These are phyloP conservation scores for Sialia sialis DNA, from an alignment of 2,113 vertebrate genomes.

Conservation along the genomic window DNA sequence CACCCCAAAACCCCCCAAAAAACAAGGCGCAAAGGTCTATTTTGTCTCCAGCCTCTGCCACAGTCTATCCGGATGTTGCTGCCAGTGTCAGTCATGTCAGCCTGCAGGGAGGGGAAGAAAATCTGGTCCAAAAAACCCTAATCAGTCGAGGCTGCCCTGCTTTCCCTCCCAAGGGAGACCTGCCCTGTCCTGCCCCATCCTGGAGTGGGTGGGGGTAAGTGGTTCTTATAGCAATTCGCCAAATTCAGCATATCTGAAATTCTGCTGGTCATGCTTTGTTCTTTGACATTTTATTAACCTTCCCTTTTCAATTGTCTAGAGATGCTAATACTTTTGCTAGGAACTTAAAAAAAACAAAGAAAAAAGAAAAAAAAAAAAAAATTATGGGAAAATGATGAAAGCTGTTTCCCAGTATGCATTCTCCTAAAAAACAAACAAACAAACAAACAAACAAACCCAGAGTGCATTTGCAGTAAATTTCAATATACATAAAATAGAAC, in stretches of 20 bases:
- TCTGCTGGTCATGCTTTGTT: background rate
- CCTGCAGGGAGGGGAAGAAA: rapidly evolving
- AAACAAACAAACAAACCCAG: background rate
- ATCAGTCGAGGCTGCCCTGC: background rate
- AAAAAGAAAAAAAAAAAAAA: too few relatives aligned
- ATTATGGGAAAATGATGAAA: background rate
- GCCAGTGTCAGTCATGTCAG: rapidly evolving
- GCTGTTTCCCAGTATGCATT: background rate
- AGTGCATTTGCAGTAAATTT: background rate
- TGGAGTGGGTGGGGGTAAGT: rapidly evolving
- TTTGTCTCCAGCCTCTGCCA: background rate
- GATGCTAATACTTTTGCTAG: background rate
- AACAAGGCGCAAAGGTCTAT: background rate
- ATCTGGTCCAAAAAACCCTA: rapidly evolving
- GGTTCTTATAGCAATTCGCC: background rate
- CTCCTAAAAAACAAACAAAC: background rate
- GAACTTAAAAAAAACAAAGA: background rate
- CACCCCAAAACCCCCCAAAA: too few relatives aligned
- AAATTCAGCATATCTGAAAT: background rate
- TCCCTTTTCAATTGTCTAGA: background rate
- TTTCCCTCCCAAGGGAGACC: background rate
- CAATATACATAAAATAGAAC: background rate
- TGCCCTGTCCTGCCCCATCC: background rate
- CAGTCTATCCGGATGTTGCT: rapidly evolving
- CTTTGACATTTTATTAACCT: background rate